Evolutionary conservation across 2,113 vertebrate genomes (phyloP), one percentile per base, ranked within the genome.

Genomic region (Cinclus cinclus): DNA sequence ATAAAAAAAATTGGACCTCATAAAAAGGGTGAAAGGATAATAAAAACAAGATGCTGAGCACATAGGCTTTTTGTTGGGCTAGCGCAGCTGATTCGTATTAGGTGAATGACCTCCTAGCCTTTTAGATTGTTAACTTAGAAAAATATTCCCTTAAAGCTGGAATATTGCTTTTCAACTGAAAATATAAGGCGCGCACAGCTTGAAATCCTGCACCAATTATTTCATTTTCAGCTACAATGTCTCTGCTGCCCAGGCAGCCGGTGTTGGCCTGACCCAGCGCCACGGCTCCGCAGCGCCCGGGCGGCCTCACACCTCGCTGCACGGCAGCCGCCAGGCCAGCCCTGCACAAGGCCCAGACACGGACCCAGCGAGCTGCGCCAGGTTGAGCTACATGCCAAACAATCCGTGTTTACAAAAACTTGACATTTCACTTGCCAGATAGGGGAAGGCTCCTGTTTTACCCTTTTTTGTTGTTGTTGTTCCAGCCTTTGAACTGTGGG

Each of bases 11-110:
- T 97, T 97, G 97, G 96, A 97, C 96, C 97, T 97, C 97, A 97
- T 98, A 98, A 98, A 98, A 98, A 98, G 97, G 97, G 97, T 97
- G 97, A 98, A 97, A 98, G 97, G 97, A 97, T 98, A 98, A 98
- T 98, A 98, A 98, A 98, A 98, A 97, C 98, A 98, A 97, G 97
- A 97, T 98, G 98, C 89, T 23, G 95, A 97, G 97, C 96, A 98
- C 97, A 98, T 94, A 98, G 97, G 94, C 97, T 97, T 98, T 98
- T 98, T 98, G 97, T 98, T 98, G 97, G 98, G 95, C 94, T 89
- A 83, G 95, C 87, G 91, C 98, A 98, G 98, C 98, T 98, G 98
- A 98, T 98, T 97, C 94, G 68, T 98, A 97, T 98, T 98, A 98
- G 95, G 97, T 91, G 97, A 98, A 97, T 98, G 98, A 98, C 98